phyloP scores from a whole-genome alignment of 2,888 invertebrate species.

The Portevinia maculata region DNA sequence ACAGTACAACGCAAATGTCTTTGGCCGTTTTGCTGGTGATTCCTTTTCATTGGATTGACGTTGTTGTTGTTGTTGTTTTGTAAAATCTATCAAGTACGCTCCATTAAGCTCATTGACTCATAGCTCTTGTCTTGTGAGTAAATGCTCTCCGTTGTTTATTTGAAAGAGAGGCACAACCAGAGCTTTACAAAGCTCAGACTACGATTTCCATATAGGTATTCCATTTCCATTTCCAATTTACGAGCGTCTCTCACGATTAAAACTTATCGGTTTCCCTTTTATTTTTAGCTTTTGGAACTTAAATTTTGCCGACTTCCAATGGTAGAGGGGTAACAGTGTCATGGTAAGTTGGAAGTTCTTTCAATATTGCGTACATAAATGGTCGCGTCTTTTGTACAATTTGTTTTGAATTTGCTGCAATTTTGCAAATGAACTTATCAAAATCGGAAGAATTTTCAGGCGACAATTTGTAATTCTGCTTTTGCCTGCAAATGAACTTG shows the following conservation, averaged over 20 bases:
- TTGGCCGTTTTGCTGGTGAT: slow-evolving; percentile 39
- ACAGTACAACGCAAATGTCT: slow-evolving; percentile 56
- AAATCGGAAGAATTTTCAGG: too few relatives aligned
- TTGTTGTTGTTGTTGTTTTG: not conserved
- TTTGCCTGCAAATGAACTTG: too few relatives aligned
- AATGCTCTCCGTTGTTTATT: slow-evolving; percentile 32
- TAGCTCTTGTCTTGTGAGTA: slow-evolving; percentile 42
- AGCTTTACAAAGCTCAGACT: slow-evolving; percentile 36
- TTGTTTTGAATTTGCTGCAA: too few relatives aligned
- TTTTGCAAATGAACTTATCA: too few relatives aligned
- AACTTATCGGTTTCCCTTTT: slow-evolving; percentile 19
- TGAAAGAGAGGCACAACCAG: slow-evolving; percentile 18
- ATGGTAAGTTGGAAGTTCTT: not conserved
- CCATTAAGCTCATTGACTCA: slow-evolving; percentile 72
- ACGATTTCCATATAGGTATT: slow-evolving; percentile 2
- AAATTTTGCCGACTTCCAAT: slow-evolving; percentile 21
- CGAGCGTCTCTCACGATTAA: not conserved
- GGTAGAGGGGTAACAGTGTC: slow-evolving; percentile 31
- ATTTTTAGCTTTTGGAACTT: slow-evolving; percentile 22
- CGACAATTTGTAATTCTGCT: too few relatives aligned
- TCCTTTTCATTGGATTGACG: slow-evolving; percentile 57
- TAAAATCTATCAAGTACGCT: slow-evolving; percentile 66
- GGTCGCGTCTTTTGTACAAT: too few relatives aligned
- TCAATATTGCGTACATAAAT: too few relatives aligned
- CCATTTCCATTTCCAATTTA: not conserved